Evolutionary conservation across 2,797 vertebrate species (phyloP).

Genomic region (Silurus aristotelis): DNA sequence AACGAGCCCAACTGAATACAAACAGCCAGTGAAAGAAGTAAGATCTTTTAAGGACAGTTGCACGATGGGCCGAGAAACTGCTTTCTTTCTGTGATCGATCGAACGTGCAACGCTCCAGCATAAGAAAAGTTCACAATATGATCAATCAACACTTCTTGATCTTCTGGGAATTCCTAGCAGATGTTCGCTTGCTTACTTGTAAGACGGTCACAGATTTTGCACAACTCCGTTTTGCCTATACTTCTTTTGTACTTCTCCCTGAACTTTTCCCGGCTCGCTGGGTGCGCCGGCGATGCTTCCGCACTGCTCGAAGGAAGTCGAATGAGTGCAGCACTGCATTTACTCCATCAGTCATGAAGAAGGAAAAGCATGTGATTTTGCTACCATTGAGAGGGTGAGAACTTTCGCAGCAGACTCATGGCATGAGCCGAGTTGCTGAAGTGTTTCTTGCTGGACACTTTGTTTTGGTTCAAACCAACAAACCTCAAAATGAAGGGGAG

Average conservation of each 20-base stretch:
- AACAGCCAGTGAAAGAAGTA: not conserved
- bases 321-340: not conserved
- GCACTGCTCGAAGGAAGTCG: not conserved
- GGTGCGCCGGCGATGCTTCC: not conserved
- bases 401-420: not conserved
- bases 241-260: not conserved
- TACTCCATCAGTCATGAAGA: not conserved
- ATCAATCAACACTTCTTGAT: not conserved
- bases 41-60: not conserved
- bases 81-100: not conserved
- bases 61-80: not conserved
- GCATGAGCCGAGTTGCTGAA: not conserved
- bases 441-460: not conserved
- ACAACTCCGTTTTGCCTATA: not conserved
- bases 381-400: not conserved
- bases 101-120: not conserved
- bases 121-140: not conserved
- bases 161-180: not conserved
- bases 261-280: not conserved
- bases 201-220: not conserved
- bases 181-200: not conserved
- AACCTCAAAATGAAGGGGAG: not conserved
- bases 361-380: not conserved
- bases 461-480: constrained; percentile 12
- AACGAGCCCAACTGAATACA: not conserved